Evolutionary conservation across 2,113 vertebrate genomes (phyloP), one percentile per base, ranked within the genome.

Genomic region (Neogale vison): DNA sequence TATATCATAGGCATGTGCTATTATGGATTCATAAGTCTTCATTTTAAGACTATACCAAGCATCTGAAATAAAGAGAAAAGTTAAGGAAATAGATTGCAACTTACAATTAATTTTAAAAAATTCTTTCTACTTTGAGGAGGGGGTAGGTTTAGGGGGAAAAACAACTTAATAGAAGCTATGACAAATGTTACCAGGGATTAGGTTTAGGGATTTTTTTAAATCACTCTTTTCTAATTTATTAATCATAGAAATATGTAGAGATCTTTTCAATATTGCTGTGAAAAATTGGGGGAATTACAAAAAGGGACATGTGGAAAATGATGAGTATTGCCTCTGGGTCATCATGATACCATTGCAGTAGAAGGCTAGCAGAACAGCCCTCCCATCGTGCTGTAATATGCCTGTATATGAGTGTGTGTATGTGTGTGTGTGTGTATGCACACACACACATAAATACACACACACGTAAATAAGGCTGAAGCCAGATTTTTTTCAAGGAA

Each of bases 401-500:
- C n/a, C 1, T 67, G 6, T 67, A 21, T 77, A 2, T 65, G 9
- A 26, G 23, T 20, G 6, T 29, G 39, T 50, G 42, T 50, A n/a
- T 36, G 13, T 12, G 23, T 20, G 6, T 29, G 39, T 50, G 42
- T 50, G 42, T 36, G 13, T 12, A 18, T 21, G 17, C 3, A 13
- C 21, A 13, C 7, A 5, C 11, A 9, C 7, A 57, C 18, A 55
- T 42, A 71, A 1, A 72, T 15, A 87, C 7, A 55, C 26, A 12
- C 55, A 47, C 59, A 63, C 45, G 23, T 67, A 36, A 71, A 11
- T 92, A 88, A 88, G 74, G 39, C 4, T 45, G 13, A 76, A 71
- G 18, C 13, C 39, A n/a, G 7, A 63, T 93, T 92, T 88, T 96
- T 96, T 42, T 92, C 95, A 89, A 34, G 59, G 65, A 7, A 85